Conservation (phyloP, 2,113 vertebrate species). For the Promerops cafer region DNA sequence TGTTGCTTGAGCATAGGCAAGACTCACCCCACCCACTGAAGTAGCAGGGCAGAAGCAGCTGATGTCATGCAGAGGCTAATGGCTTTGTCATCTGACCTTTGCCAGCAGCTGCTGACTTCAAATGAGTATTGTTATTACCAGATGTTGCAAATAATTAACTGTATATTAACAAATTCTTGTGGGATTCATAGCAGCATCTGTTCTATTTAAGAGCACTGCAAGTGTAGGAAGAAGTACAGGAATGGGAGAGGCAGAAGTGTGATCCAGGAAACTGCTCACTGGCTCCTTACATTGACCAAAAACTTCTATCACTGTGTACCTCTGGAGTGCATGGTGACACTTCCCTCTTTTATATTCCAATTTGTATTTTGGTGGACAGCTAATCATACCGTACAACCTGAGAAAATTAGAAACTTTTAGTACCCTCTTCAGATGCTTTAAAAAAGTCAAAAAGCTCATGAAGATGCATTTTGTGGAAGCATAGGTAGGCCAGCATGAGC, state of each 20-base stretch:
- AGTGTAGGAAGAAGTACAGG: background rate
- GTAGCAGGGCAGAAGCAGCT: background rate
- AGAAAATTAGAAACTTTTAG: background rate
- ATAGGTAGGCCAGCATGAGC: background rate
- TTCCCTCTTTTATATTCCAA: background rate
- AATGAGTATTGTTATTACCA: background rate
- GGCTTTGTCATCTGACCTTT: background rate
- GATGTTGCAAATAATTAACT: background rate
- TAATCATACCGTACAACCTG: background rate
- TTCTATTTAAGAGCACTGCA: background rate
- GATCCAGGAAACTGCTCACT: background rate
- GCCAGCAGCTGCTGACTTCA: background rate
- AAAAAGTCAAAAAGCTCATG: background rate
- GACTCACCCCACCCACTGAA: background rate
- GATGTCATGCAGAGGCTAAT: background rate
- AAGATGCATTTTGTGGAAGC: background rate
- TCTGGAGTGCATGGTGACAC: background rate
- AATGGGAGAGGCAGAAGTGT: background rate
- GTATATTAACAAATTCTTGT: background rate
- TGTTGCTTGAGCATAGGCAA: background rate
- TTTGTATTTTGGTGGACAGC: background rate
- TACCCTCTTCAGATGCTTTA: background rate
- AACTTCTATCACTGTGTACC: rapidly evolving
- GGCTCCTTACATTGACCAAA: background rate
- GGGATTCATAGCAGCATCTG: background rate